Evolutionary conservation across 1,140 invertebrate species (phyloP).

Genomic region (Drosophila asahinai): DNA sequence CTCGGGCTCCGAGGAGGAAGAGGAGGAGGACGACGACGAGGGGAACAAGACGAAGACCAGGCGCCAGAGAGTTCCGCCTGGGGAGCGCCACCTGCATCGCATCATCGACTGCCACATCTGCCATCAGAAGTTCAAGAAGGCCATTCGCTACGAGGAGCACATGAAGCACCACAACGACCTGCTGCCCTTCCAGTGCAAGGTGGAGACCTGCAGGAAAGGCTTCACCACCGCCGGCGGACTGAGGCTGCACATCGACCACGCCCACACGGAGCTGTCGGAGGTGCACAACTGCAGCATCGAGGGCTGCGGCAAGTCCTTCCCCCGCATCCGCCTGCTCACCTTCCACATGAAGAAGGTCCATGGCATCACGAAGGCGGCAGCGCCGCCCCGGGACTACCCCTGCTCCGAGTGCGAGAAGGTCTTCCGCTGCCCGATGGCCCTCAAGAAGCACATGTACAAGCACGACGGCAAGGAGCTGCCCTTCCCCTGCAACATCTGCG

Average conservation of each 20-base stretch:
- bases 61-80: constrained; percentile 57
- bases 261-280: constrained; percentile 73
- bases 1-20: constrained; percentile 24
- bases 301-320: constrained; percentile 77
- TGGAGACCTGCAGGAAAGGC: constrained; percentile 74
- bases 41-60: constrained; percentile 45
- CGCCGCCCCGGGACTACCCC: constrained; percentile 73
- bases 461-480: constrained; percentile 87
- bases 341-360: constrained; percentile 81
- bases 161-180: constrained; percentile 83
- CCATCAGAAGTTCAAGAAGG: constrained; percentile 81
- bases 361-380: constrained; percentile 72
- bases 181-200: constrained; percentile 75
- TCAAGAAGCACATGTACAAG: constrained; percentile 86
- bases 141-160: constrained; percentile 77
- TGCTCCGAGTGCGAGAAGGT: constrained; percentile 80
- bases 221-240: constrained; percentile 79
- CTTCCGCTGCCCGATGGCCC: constrained; percentile 79
- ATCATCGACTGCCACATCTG: constrained; percentile 82
- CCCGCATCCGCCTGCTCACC: constrained; percentile 76
- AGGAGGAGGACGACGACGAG: constrained; percentile 48
- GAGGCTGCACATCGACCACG: constrained; percentile 76
- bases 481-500: constrained; percentile 87
- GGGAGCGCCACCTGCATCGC: constrained; percentile 68
- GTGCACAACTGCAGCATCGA: constrained; percentile 69